Conservation (phyloP, 2,113 vertebrate genomes). For the Lutjanus erythropterus region DNA sequence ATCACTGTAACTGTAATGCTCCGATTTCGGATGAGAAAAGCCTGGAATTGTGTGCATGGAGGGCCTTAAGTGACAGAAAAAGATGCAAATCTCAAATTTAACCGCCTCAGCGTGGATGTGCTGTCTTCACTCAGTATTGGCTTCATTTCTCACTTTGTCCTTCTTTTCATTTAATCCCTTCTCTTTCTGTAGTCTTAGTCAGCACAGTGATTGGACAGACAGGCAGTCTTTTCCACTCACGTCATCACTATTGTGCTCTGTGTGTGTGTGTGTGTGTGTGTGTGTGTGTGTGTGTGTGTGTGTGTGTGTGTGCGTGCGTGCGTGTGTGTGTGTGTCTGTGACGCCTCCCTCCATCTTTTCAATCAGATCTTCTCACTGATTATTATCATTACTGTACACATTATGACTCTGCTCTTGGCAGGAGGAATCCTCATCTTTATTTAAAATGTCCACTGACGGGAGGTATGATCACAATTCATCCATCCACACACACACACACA, state of each 20-base stretch:
- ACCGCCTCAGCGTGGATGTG: background rate
- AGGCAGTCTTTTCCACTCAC: background rate
- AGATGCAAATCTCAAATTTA: too few species aligned
- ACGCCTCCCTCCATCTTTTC: conserved; percentile 12
- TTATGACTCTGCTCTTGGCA: conserved; percentile 24
- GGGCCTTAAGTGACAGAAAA: background rate
- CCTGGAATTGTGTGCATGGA: too few species aligned
- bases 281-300: too few species aligned
- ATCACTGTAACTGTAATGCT: background rate
- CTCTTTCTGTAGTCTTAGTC: background rate
- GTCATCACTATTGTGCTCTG: background rate
- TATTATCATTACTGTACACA: conserved; percentile 21
- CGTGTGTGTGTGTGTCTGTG: too few species aligned
- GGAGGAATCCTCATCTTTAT: conserved; percentile 22
- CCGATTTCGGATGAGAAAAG: too few species aligned
- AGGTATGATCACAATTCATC: background rate
- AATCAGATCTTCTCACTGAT: conserved; percentile 31
- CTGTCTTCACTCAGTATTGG: background rate
- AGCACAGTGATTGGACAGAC: conserved; percentile 5
- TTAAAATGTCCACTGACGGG: conserved; percentile 23
- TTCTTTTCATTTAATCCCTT: background rate
- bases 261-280: too few species aligned
- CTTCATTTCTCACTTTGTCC: background rate
- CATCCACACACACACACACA: conserved; percentile 10
- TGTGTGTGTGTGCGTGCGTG: too few species aligned